Base-by-base conservation (phyloP, 2,888 invertebrate genomes). In the Zygogramma bicolorata region DNA sequence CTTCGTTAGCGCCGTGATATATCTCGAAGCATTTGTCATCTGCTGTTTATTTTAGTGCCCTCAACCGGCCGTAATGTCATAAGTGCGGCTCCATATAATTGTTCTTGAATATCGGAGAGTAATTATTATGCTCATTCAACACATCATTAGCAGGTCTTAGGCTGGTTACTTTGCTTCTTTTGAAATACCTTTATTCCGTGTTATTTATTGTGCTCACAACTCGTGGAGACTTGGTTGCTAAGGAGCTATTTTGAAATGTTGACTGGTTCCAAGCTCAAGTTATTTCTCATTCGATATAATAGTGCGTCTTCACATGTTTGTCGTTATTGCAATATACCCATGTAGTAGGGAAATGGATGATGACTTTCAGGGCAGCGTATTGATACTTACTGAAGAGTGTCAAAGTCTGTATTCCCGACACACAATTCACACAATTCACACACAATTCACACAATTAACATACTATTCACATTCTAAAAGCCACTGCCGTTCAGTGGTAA, bases 71-170 rank as follows among this genome's bases (percentile, higher is more conserved):
- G 15, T 58, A 69, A 58, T 69, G 63, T 62, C 58, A 58, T 63
- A 58, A 69, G 63, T 69, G 63, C 22, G 22, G 69, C 58, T 53
- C 42, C 49, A 58, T 46, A 70, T 70, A 73, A 73, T 70, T 73
- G 73, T 73, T 73, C 65, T 58, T 42, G 57, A 65, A 71, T 69
- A 75, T 75, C 70, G 25, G 25, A 75, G 67, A 71, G 69, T 71
- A 75, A 75, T 75, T 71, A 63, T 63, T 71, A 49, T 59, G 66
- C 53, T 66, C 66, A 38, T 69, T 74, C 69, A 70, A 68, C 71
- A 70, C 71, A 71, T 75, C 71, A 75, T 71, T 71, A 71, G 62
- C 66, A 49, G 61, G 27, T 49, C 60, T n/a, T 18, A 61, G 34
- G 66, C 31, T 53, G 40, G 65, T 70, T 70, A 57, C 66, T 70